Percentiles rank a stretch among this genome's conserved stretches.
Evolutionary conservation across 2,888 invertebrate genomes (phyloP).

Genomic region (Lithophane socia): DNA sequence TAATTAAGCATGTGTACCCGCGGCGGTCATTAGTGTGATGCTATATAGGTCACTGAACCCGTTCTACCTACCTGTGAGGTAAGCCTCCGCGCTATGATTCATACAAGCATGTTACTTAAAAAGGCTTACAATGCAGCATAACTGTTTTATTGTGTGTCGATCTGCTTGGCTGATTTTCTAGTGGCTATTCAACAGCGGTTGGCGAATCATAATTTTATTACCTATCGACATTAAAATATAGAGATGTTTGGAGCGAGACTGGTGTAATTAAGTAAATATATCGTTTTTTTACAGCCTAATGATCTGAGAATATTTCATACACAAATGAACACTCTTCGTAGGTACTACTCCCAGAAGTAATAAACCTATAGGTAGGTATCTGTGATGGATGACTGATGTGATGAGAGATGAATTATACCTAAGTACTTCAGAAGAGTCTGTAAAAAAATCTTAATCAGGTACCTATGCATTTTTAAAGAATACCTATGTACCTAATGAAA

Average conservation of each 20-base stretch:
- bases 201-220: conserved; percentile 17
- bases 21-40: conserved; percentile 56
- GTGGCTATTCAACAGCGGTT: conserved; percentile 27
- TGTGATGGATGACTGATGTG: not conserved
- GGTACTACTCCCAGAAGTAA: not conserved
- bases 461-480: not conserved
- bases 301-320: not conserved
- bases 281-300: not conserved
- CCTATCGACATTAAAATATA: not conserved
- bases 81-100: conserved; percentile 62
- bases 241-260: not conserved
- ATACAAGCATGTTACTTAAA: conserved; percentile 58
- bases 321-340: not conserved
- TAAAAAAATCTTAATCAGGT: not conserved
- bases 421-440: not conserved
- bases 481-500: not conserved
- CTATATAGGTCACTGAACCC: conserved; percentile 67
- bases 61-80: conserved; percentile 57
- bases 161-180: conserved; percentile 59
- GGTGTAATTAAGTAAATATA: not conserved
- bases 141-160: conserved; percentile 65
- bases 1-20: conserved; percentile 58
- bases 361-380: too few species aligned
- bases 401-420: too few species aligned
- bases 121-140: conserved; percentile 64